A percentile compares a stretch with the other conserved stretches of the same genome.
phyloP scores from a whole-genome alignment of 2,113 vertebrate genomes.

The Ifrita kowaldi region DNA sequence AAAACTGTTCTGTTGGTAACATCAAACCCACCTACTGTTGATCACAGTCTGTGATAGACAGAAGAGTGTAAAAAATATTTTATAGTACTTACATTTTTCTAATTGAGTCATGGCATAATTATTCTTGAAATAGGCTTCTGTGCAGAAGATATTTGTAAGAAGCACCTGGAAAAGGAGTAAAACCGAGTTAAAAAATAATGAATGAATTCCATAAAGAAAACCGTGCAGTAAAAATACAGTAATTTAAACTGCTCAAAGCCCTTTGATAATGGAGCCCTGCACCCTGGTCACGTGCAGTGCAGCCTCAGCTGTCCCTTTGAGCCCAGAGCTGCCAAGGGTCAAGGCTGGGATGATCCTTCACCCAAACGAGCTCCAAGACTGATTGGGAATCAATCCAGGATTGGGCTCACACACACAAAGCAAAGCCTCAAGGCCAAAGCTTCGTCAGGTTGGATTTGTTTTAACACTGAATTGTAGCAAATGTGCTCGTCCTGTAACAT shows the following conservation, averaged over 20 bases:
- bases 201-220: background rate
- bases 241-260: background rate
- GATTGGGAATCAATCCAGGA: background rate
- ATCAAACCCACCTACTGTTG: background rate
- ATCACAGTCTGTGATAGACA: background rate
- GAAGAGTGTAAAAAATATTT: background rate
- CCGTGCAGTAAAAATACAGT: accelerated
- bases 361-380: background rate
- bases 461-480: background rate
- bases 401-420: background rate
- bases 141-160: slow-evolving; percentile 86
- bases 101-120: slow-evolving; percentile 83
- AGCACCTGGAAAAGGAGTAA: slow-evolving; percentile 75
- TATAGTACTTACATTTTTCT: slow-evolving; percentile 80
- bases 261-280: background rate
- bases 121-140: slow-evolving; percentile 84
- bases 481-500: background rate
- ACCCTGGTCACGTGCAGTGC: accelerated
- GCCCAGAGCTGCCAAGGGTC: background rate
- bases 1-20: background rate
- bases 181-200: background rate
- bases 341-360: background rate
- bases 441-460: background rate
- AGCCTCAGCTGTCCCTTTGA: background rate
- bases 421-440: background rate